These are phyloP conservation scores for Molorchus minor DNA, from an alignment of 2,888 invertebrate genomes.

Conservation along the genomic window DNA sequence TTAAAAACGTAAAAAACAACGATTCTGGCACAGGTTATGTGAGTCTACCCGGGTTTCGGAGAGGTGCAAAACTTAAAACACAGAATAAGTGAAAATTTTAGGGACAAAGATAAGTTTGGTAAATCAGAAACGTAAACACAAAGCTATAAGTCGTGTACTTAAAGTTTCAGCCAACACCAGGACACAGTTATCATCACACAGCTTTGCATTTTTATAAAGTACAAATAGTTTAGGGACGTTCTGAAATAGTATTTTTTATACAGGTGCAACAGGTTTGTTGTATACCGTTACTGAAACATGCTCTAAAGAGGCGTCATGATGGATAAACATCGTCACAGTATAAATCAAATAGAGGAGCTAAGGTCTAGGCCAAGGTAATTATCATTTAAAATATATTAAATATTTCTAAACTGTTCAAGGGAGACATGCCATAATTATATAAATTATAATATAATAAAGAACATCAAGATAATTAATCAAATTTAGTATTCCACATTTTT, in stretches of 20 bases:
- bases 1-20: too few relatives aligned
- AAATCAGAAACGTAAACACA: slow-evolving; percentile 2
- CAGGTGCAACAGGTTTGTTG: slow-evolving; percentile 55
- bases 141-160: background rate
- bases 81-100: too few relatives aligned
- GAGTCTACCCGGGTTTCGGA: too few relatives aligned
- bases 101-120: too few relatives aligned
- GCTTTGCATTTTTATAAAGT: background rate
- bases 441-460: too few relatives aligned
- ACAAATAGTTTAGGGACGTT: slow-evolving; percentile 1
- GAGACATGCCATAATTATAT: background rate
- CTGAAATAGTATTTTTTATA: slow-evolving; percentile 31
- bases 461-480: too few relatives aligned
- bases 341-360: slow-evolving; percentile 52
- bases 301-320: slow-evolving; percentile 53
- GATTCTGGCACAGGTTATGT: too few relatives aligned
- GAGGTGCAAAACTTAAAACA: too few relatives aligned
- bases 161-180: too few relatives aligned
- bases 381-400: too few relatives aligned
- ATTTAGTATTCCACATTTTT: too few relatives aligned
- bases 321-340: slow-evolving; percentile 55
- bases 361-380: slow-evolving; percentile 54
- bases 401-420: too few relatives aligned
- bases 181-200: slow-evolving; percentile 1
- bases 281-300: slow-evolving; percentile 45